Conservation (phyloP, 2,888 invertebrate species). For the Drosophila greeni region DNA sequence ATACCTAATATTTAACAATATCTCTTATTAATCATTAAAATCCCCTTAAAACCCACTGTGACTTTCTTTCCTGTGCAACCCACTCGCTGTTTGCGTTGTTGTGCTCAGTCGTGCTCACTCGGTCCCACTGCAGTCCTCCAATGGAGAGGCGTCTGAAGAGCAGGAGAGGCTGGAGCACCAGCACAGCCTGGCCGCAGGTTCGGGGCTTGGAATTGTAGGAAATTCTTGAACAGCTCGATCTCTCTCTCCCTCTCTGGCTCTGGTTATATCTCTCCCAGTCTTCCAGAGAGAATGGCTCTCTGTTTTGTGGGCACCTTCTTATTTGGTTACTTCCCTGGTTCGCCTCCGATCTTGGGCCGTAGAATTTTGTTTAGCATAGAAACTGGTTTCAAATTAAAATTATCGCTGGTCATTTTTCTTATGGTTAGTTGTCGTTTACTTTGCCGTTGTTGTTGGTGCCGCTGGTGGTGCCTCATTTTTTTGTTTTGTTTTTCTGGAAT, state of each 20-base stretch:
- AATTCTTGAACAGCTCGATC: conserved; percentile 48
- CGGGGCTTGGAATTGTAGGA: conserved; percentile 36
- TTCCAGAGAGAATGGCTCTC: conserved; percentile 9
- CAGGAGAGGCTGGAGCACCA: conserved; percentile 3
- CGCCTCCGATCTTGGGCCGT: conserved; percentile 48
- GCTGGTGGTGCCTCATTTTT: conserved; percentile 40
- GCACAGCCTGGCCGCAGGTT: conserved; percentile 11
- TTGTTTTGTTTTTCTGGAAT: conserved; percentile 37
- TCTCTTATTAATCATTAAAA: not conserved
- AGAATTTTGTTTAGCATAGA: conserved; percentile 73
- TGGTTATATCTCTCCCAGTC: not conserved
- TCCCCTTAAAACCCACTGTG: not conserved
- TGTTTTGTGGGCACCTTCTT: conserved; percentile 57
- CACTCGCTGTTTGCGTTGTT: conserved; percentile 18
- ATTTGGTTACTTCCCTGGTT: conserved; percentile 45
- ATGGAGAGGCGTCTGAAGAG: not conserved
- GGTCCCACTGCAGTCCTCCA: conserved; percentile 35
- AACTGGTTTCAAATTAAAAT: conserved; percentile 78
- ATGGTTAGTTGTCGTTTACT: conserved; percentile 72
- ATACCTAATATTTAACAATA: not conserved
- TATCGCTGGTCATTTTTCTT: conserved; percentile 77
- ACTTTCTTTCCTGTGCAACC: conserved; percentile 24
- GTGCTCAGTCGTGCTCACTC: conserved; percentile 42
- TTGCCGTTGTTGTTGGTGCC: conserved; percentile 38
- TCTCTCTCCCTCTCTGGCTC: not conserved